Conservation (phyloP, 2,797 vertebrate species). For the Ammospiza maritima region DNA sequence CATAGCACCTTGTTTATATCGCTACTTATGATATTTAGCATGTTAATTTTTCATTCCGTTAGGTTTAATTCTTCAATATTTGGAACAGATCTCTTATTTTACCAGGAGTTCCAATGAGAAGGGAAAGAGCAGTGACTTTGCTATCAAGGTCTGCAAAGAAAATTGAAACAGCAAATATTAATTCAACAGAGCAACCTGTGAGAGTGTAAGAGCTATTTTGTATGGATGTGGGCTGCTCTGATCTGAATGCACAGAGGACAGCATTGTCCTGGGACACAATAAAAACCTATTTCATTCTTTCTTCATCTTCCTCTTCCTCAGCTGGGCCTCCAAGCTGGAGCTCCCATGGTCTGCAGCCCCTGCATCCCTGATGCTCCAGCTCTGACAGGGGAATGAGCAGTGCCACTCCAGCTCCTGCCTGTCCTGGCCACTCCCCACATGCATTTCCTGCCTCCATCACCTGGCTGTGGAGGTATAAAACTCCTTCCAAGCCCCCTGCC, state of each 20-base stretch:
- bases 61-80: conserved; percentile 18
- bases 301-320: not conserved
- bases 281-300: not conserved
- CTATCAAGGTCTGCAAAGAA: conserved; percentile 50
- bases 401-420: not conserved
- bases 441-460: not conserved
- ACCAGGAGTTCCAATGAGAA: not conserved
- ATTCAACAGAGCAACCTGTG: conserved; percentile 16
- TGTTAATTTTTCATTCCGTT: conserved; percentile 26
- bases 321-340: not conserved
- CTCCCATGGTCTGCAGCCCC: not conserved
- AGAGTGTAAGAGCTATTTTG: not conserved
- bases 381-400: fast-evolving
- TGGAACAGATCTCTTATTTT: conserved; percentile 50
- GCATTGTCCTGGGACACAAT: not conserved
- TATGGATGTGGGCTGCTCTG: not conserved
- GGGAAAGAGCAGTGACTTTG: conserved; percentile 29
- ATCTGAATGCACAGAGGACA: not conserved
- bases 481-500: not conserved
- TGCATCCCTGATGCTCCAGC: not conserved
- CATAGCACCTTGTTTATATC: conserved; percentile 8
- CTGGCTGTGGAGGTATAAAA: not conserved
- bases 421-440: not conserved
- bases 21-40: not conserved
- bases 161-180: conserved; percentile 62